Conservation (phyloP, 2,113 vertebrate genomes). For the Cairina moschata region DNA sequence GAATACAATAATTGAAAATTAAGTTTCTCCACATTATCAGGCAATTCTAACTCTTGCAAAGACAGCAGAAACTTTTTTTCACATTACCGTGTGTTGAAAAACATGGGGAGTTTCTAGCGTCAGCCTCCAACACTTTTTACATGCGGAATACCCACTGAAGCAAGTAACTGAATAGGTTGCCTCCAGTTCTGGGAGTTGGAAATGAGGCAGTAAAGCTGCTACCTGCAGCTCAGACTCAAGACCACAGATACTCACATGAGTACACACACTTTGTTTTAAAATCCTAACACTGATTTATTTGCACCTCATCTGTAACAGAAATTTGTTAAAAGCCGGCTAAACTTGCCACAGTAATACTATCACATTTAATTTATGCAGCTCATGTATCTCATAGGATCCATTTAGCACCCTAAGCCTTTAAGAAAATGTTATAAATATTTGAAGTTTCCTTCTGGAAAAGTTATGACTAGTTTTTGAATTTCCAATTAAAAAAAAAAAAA, state of each 20-base stretch:
- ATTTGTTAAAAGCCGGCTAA: background rate
- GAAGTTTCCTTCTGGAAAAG: background rate
- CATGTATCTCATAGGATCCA: background rate
- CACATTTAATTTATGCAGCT: background rate
- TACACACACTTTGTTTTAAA: background rate
- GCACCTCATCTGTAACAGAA: background rate
- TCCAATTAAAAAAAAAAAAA: background rate
- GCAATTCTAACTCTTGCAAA: background rate
- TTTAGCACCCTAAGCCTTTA: background rate
- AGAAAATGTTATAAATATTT: background rate
- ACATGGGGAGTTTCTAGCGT: background rate
- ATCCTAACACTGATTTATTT: background rate
- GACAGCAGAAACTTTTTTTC: background rate
- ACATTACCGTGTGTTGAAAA: background rate
- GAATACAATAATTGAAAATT: background rate
- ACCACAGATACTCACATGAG: background rate
- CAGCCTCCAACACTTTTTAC: background rate
- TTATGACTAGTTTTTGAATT: background rate
- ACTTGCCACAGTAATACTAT: background rate
- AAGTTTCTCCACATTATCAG: background rate
- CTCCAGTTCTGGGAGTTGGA: background rate
- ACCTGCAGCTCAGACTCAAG: background rate
- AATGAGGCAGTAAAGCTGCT: background rate
- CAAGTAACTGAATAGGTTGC: background rate
- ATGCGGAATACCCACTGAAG: background rate